Evolutionary conservation across 2,797 vertebrate genomes (phyloP).

Genomic region (Sarcoramphus papa): DNA sequence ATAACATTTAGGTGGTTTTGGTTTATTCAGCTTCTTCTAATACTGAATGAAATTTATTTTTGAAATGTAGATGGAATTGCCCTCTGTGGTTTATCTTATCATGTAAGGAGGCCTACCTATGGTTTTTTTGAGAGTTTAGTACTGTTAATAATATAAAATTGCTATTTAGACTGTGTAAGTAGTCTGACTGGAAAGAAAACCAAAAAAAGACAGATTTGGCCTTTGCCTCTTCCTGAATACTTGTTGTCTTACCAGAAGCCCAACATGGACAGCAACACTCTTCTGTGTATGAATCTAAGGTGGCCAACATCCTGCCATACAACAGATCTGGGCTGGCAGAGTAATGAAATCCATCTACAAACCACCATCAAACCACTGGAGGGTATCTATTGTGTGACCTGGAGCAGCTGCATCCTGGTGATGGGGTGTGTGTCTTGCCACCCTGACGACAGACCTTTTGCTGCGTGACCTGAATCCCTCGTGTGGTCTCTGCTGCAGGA

Average conservation of each 20-base stretch:
- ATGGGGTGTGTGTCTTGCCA: fast-evolving
- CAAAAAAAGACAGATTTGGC: background rate
- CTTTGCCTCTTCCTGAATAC: background rate
- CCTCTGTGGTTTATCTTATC: background rate
- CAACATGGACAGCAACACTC: background rate
- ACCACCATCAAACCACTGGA: background rate
- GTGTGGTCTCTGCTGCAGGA: background rate
- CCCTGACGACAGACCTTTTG: background rate
- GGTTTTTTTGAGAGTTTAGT: background rate
- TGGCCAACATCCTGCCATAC: background rate
- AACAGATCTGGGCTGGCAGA: background rate
- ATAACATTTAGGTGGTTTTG: background rate
- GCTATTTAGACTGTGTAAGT: background rate
- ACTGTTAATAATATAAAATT: background rate
- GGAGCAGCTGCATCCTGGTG: background rate
- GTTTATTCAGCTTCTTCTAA: background rate
- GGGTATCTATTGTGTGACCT: background rate
- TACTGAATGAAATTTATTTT: background rate
- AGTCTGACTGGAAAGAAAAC: background rate
- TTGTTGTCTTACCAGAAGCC: background rate
- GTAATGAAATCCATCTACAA: background rate
- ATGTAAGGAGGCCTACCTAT: background rate
- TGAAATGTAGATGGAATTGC: background rate
- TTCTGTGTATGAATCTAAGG: background rate
- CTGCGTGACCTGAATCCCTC: background rate